These are phyloP conservation scores for Lithodes maja DNA, from an alignment of 2,888 invertebrate genomes.

Conservation along the genomic window DNA sequence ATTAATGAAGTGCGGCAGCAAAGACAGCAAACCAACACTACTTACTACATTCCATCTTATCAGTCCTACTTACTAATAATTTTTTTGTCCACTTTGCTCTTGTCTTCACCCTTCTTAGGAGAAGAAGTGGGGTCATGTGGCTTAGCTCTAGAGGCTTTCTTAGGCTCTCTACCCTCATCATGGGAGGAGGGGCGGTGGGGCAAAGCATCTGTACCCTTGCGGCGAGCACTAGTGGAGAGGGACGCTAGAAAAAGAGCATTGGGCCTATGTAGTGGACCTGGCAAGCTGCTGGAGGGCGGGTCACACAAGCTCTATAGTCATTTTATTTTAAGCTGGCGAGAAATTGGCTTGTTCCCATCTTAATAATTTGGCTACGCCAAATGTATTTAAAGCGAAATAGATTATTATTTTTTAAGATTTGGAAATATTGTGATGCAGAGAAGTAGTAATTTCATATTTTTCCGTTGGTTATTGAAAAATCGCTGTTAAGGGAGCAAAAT, in stretches of 20 bases:
- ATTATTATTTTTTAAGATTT: neutral
- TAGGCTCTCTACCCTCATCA: slow-evolving; percentile 66
- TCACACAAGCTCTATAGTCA: slow-evolving; percentile 34
- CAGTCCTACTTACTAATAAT: slow-evolving; percentile 70
- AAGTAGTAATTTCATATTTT: too few species aligned
- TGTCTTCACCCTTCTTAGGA: slow-evolving; percentile 70
- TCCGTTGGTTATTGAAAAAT: too few species aligned
- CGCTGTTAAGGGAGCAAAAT: neutral
- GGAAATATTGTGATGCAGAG: neutral
- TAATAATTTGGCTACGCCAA: neutral
- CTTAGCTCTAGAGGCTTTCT: slow-evolving; percentile 70
- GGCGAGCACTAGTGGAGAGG: slow-evolving; percentile 71
- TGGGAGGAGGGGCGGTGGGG: slow-evolving; percentile 69
- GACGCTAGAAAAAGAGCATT: slow-evolving; percentile 71
- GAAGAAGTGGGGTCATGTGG: slow-evolving; percentile 70
- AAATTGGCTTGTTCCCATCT: too few species aligned
- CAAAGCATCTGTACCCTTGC: slow-evolving; percentile 70
- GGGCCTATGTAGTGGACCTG: slow-evolving; percentile 64
- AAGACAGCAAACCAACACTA: slow-evolving; percentile 45
- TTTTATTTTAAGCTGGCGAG: too few species aligned
- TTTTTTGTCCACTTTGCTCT: slow-evolving; percentile 70
- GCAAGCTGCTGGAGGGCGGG: slow-evolving; percentile 57
- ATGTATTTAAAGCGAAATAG: neutral
- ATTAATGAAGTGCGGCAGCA: slow-evolving; percentile 61
- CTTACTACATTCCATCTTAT: slow-evolving; percentile 58